Percentiles rank a stretch among this genome's conserved stretches.
Evolutionary conservation across 2,797 vertebrate genomes (phyloP).

Genomic region (Fistularia commersonii): DNA sequence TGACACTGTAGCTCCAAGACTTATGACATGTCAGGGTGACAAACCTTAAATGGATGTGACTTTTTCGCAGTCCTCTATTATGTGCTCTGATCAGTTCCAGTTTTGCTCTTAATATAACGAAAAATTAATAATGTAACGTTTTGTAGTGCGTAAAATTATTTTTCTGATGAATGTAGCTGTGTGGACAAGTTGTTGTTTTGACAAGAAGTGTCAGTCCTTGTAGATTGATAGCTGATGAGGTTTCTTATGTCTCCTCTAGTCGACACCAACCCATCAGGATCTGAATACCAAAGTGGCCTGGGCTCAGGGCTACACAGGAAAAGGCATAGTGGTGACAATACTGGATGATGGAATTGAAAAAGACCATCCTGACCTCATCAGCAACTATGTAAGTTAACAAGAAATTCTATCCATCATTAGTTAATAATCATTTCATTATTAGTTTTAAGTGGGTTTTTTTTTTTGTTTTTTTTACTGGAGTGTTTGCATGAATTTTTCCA

Average conservation of each 20-base stretch:
- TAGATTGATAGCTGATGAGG: slow-evolving; percentile 23
- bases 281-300: slow-evolving; percentile 92
- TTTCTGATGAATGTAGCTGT: too few species aligned
- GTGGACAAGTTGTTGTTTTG: too few species aligned
- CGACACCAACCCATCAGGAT: slow-evolving; percentile 82
- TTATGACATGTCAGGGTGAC: too few species aligned
- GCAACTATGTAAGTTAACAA: slow-evolving; percentile 81
- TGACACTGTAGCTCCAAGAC: too few species aligned
- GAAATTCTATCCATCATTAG: background rate
- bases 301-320: slow-evolving; percentile 91
- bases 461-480: too few species aligned
- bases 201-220: background rate
- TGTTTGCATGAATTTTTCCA: too few species aligned
- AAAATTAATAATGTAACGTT: too few species aligned
- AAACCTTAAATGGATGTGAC: too few species aligned
- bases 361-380: slow-evolving; percentile 90
- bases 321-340: slow-evolving; percentile 91
- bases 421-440: background rate
- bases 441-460: background rate
- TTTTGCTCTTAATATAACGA: too few species aligned
- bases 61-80: too few species aligned
- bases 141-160: too few species aligned
- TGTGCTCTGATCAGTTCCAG: too few species aligned
- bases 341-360: slow-evolving; percentile 97
- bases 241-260: slow-evolving; percentile 68